phyloP scores from a whole-genome alignment of 2,888 invertebrate genomes.

The Mamestra brassicae region DNA sequence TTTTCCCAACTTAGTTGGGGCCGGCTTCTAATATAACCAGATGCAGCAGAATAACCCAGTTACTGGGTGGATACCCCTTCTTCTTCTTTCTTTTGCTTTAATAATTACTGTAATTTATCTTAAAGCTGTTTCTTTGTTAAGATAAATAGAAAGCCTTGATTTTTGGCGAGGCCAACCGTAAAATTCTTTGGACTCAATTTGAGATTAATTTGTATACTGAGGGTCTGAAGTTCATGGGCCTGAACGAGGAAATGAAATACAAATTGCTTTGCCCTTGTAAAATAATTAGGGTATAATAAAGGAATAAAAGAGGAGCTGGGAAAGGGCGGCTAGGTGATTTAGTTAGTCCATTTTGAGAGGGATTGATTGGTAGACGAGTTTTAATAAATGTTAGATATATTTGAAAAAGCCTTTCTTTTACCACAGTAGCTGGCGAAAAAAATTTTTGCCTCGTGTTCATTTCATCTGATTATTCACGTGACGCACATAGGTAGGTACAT shows the following conservation, averaged over 20 bases:
- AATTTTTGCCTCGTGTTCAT: no score
- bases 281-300: slow-evolving; percentile 57
- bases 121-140: slow-evolving; percentile 26
- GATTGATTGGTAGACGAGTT: slow-evolving; percentile 10
- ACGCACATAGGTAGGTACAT: no score
- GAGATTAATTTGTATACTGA: slow-evolving; percentile 58
- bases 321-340: background rate
- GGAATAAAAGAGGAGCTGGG: slow-evolving; percentile 15
- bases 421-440: background rate
- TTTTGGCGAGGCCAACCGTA: slow-evolving; percentile 27
- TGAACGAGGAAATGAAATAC: slow-evolving; percentile 59
- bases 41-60: background rate
- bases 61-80: background rate
- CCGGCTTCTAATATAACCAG: no score
- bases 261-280: slow-evolving; percentile 54
- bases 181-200: slow-evolving; percentile 48
- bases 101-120: background rate
- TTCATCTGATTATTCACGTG: no score
- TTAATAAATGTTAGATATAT: background rate
- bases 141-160: slow-evolving; percentile 22
- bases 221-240: slow-evolving; percentile 49
- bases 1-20: no score
- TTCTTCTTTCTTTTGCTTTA: background rate
- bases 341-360: slow-evolving; percentile 8
- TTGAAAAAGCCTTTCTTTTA: background rate